A percentile compares a stretch with the other conserved stretches of the same genome.
These are phyloP conservation scores for Parasteatoda tepidariorum DNA, from an alignment of 1,140 invertebrate species.

Conservation along the genomic window DNA sequence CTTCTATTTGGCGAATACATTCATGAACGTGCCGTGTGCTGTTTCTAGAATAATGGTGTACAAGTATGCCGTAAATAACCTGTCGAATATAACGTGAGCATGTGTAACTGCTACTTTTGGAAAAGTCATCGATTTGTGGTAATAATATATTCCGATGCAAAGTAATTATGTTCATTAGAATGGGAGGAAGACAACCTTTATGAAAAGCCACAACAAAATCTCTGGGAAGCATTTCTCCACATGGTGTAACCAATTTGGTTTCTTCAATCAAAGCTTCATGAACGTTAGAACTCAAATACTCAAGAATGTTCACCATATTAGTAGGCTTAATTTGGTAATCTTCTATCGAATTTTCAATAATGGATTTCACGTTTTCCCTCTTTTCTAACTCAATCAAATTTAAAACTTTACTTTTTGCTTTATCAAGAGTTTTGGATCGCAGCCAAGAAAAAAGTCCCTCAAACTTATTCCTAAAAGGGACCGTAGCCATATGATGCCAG, in stretches of 20 bases:
- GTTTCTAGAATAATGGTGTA: slow-evolving; percentile 66
- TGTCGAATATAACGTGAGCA: slow-evolving; percentile 76
- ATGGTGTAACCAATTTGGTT: slow-evolving; percentile 61
- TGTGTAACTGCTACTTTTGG: slow-evolving; percentile 73
- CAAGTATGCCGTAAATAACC: slow-evolving; percentile 77
- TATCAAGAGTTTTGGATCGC: slow-evolving; percentile 75
- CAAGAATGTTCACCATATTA: slow-evolving; percentile 17
- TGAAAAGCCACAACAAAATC: slow-evolving; percentile 77
- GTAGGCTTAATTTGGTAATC: slow-evolving; percentile 61
- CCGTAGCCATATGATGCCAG: slow-evolving; percentile 74
- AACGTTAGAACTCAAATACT: not conserved
- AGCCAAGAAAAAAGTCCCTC: slow-evolving; percentile 80
- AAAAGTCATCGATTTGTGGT: slow-evolving; percentile 80
- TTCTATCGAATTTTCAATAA: slow-evolving; percentile 63
- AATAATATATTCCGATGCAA: slow-evolving; percentile 76
- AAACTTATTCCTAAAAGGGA: slow-evolving; percentile 73
- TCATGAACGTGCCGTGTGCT: slow-evolving; percentile 65
- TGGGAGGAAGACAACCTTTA: slow-evolving; percentile 73
- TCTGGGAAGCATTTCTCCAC: slow-evolving; percentile 68
- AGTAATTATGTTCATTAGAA: slow-evolving; percentile 77
- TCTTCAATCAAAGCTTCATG: not conserved
- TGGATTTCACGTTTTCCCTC: slow-evolving; percentile 56
- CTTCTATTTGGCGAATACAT: slow-evolving; percentile 67
- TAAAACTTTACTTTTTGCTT: slow-evolving; percentile 72
- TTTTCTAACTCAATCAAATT: slow-evolving; percentile 63